A percentile compares a stretch with the other conserved stretches of the same genome.
phyloP scores from a whole-genome alignment of 2,797 vertebrate genomes.

The Chaenodraco wilsoni region DNA sequence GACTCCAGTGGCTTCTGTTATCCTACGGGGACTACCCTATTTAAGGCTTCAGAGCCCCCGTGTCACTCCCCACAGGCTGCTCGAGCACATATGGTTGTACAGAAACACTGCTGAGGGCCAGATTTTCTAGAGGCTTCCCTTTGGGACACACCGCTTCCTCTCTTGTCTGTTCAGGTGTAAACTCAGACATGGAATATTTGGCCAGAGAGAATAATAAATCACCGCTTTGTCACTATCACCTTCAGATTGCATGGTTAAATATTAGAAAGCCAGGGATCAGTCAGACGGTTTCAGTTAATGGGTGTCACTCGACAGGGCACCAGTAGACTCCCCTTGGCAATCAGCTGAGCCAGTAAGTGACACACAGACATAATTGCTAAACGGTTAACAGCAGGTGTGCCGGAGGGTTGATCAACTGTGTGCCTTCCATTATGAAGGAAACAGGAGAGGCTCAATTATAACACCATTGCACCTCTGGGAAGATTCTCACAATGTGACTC shows the following conservation, averaged over 20 bases:
- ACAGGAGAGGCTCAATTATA: conserved; percentile 34
- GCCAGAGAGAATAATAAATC: conserved; percentile 25
- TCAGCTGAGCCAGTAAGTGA: conserved; percentile 45
- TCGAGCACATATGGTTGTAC: conserved; percentile 60
- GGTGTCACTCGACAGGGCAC: conserved; percentile 12
- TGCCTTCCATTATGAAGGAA: conserved; percentile 30
- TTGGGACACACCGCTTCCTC: conserved; percentile 14
- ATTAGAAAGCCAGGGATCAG: conserved; percentile 13
- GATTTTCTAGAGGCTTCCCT: conserved; percentile 49
- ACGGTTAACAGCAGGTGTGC: conserved; percentile 57
- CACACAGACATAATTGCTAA: conserved; percentile 39
- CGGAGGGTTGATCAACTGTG: conserved; percentile 38
- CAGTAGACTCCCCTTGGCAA: conserved; percentile 31
- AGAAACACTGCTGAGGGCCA: conserved; percentile 53
- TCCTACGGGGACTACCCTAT: conserved; percentile 56
- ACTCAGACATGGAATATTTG: conserved; percentile 6
- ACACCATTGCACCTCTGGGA: conserved; percentile 46
- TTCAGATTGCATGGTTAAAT: conserved; percentile 9
- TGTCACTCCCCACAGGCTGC: conserved; percentile 61
- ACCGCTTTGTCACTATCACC: conserved; percentile 11
- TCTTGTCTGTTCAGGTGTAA: conserved; percentile 21
- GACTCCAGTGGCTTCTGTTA: conserved; percentile 39
- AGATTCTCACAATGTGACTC: conserved; percentile 40
- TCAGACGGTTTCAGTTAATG: conserved; percentile 20
- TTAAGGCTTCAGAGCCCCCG: conserved; percentile 65